A percentile compares a stretch with the other conserved stretches of the same genome.
Evolutionary conservation across 2,888 invertebrate genomes (phyloP).

Genomic region (Lutraria lutraria): DNA sequence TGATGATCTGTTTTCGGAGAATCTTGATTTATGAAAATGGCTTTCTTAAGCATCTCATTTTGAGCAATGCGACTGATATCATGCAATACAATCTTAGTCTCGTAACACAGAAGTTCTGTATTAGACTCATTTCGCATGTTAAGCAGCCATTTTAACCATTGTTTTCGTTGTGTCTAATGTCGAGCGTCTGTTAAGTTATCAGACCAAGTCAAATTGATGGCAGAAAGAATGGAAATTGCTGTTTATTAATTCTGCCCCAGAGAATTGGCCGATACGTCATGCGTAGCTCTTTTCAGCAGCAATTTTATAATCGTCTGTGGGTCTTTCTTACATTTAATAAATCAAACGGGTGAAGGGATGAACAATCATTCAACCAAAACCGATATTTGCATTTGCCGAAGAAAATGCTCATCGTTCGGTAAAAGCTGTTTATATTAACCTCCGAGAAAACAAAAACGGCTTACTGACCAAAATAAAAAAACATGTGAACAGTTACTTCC

Average conservation of each 20-base stretch:
- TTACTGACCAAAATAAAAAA: too few species aligned
- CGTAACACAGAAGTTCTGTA: background rate
- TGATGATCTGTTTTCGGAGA: too few species aligned
- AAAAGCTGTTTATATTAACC: background rate
- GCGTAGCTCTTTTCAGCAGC: constrained; percentile 3
- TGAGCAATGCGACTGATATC: too few species aligned
- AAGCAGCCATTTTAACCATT: background rate
- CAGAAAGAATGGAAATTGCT: constrained; percentile 1
- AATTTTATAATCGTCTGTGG: background rate
- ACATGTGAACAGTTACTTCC: too few species aligned
- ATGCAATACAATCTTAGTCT: too few species aligned
- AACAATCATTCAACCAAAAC: background rate
- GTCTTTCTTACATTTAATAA: background rate
- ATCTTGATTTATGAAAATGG: too few species aligned
- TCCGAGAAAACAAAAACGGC: background rate
- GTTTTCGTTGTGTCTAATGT: background rate
- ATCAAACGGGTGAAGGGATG: background rate
- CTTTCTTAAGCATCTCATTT: too few species aligned
- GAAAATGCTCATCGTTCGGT: background rate
- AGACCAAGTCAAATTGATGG: constrained; percentile 15
- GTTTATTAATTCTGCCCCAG: constrained; percentile 18
- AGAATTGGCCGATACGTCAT: constrained; percentile 7
- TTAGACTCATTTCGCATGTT: constrained; percentile 18
- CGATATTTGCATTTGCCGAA: background rate
- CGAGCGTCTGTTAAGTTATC: background rate